Conservation (phyloP, 1,140 invertebrate species). For the Meloidogyne hapla region DNA sequence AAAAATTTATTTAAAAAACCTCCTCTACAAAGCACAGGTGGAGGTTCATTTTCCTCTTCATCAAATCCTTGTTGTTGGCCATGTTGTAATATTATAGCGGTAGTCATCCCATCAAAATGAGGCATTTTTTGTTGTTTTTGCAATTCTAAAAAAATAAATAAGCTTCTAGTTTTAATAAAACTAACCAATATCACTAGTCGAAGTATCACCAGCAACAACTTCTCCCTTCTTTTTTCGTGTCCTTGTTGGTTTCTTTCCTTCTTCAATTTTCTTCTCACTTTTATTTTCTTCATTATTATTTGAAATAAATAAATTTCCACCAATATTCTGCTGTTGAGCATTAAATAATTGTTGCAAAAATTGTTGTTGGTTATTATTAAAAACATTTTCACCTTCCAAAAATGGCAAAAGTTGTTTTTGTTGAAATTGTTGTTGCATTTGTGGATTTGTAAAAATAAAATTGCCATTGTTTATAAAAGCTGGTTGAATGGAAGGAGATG, state of each 20-base stretch:
- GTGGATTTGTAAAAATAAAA: neutral
- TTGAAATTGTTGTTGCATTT: neutral
- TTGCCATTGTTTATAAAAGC: neutral
- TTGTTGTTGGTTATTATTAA: neutral
- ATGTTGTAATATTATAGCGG: neutral
- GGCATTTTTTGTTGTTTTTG: neutral
- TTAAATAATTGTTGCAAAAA: conserved; percentile 5
- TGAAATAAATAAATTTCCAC: too few relatives aligned
- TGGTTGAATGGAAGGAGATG: neutral
- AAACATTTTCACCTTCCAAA: neutral
- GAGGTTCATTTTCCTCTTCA: conserved; percentile 34
- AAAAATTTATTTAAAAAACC: neutral
- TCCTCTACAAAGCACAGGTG: conserved; percentile 30
- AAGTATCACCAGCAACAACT: neutral
- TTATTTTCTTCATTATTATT: too few relatives aligned
- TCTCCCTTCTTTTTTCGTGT: neutral
- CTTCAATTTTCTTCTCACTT: neutral
- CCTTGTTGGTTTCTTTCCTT: neutral
- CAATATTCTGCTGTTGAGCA: neutral
- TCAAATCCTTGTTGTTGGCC: neutral
- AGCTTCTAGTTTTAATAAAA: neutral
- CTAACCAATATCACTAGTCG: neutral
- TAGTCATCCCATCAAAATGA: neutral
- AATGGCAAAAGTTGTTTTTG: too few relatives aligned
- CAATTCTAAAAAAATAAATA: neutral